Percentiles rank a stretch among this genome's conserved stretches.
Conservation (phyloP, 2,113 vertebrate species). For the Excalfactoria chinensis region DNA sequence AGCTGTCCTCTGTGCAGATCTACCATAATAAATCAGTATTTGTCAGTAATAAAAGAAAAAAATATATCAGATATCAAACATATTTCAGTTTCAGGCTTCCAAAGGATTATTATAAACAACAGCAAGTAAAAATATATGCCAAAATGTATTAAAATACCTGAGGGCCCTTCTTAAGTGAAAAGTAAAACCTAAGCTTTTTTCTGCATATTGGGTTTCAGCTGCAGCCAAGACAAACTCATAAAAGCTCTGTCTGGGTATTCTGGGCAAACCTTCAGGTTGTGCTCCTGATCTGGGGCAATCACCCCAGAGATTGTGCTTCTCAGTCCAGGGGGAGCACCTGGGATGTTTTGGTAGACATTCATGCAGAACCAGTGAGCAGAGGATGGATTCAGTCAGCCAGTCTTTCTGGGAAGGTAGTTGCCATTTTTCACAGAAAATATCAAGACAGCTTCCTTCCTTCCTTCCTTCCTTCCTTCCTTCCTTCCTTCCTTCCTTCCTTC, state of each 20-base stretch:
- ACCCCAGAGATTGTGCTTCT: not conserved
- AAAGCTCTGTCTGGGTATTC: not conserved
- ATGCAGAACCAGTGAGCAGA: not conserved
- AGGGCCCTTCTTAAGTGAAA: not conserved
- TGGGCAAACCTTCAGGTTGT: not conserved
- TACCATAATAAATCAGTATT: constrained; percentile 6
- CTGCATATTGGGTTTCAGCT: fast-evolving
- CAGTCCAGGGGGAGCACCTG: not conserved
- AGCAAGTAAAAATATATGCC: not conserved
- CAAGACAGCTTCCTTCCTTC: not conserved
- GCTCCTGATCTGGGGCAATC: fast-evolving
- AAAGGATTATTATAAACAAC: constrained; percentile 10
- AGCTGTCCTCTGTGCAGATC: not conserved
- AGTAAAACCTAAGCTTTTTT: not conserved
- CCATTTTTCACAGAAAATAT: not conserved
- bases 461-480: no score
- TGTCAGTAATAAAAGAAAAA: constrained; percentile 11
- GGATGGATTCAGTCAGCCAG: not conserved
- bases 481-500: no score
- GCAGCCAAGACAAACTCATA: not conserved
- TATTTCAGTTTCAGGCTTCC: constrained; percentile 17
- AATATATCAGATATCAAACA: constrained; percentile 7
- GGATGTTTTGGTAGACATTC: not conserved
- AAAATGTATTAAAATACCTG: constrained; percentile 1
- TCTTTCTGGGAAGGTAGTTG: fast-evolving